Base-by-base conservation (phyloP, 2,113 vertebrate species). In the Pandion haliaetus region DNA sequence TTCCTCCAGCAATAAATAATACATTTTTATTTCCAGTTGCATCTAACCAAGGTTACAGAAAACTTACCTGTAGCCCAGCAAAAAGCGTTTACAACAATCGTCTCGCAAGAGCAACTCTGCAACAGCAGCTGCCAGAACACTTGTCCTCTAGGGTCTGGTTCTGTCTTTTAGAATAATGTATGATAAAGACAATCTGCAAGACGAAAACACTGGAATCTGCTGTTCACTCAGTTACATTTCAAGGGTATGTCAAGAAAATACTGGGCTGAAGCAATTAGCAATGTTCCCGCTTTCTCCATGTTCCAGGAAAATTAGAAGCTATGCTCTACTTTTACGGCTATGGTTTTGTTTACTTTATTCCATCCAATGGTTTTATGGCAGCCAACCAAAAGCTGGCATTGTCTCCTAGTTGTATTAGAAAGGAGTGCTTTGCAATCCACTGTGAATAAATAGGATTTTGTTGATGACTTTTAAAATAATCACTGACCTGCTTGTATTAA, bases 1-100 rank as follows among this genome's bases (percentile, higher is more conserved):
- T 67, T 71, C 57, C 25, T 81, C 45, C 36, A 86, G 72, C 50
- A 88, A 67, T 92, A 91, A 86, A 94, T 95, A 93, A 95, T 82
- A 78, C 38, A 88, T 88, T 82, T 93, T 86, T 67, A 62, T 55
- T 92, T 93, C 69, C 80, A 81, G 57, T 71, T 55, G 40, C 47
- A 86, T 90, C 55, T 95, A 83, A 71, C 70, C 38, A 74, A 34
- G 50, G 83, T 88, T 90, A 58, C 59, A 71, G 26, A 95, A 86
- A 78, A 83, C 9, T 59, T 77, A 71, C 25, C n/a, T 29, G 26
- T 38, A 71, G 40, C n/a, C 55, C 80, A 93, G 54, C 20, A 78
- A 83, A 82, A 61, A 57, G 28, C 55, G 12, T 77, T 87, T 49
- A 54, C 32, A 74, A 38, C 21, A 52, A 5, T 55, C 28, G 11